Conservation (phyloP, 2,888 invertebrate species). For the Agrochola litura region DNA sequence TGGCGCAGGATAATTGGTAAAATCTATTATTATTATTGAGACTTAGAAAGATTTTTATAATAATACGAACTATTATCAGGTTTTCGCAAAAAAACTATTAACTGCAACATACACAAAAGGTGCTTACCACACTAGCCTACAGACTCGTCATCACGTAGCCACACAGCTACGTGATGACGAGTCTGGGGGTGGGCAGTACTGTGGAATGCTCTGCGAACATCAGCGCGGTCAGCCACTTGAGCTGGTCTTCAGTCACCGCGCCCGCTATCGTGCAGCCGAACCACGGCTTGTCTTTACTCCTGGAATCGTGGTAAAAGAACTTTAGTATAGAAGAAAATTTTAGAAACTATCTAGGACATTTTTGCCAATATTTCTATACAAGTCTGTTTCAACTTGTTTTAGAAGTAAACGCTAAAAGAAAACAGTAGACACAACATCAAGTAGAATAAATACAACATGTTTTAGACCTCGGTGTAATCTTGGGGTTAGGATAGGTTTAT, state of each 20-base stretch:
- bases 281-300: constrained; percentile 94
- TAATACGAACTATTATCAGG: neutral
- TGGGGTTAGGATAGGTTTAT: no score
- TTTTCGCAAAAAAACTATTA: neutral
- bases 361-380: neutral
- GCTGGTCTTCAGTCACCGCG: constrained; percentile 93
- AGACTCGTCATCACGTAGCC: no score
- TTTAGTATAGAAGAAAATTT: neutral
- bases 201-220: constrained; percentile 93
- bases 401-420: neutral
- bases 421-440: neutral
- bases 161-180: constrained; percentile 82
- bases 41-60: neutral
- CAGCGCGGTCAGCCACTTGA: constrained; percentile 95
- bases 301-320: constrained; percentile 69
- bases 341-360: neutral
- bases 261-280: constrained; percentile 96
- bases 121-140: constrained; percentile 16
- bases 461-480: neutral
- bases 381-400: neutral
- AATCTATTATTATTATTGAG: neutral
- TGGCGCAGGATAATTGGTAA: neutral
- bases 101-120: neutral
- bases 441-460: neutral
- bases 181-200: constrained; percentile 89